Evolutionary conservation across 2,113 vertebrate species (phyloP), one percentile per base, ranked within the genome.

Genomic region (Atractosteus spatula): DNA sequence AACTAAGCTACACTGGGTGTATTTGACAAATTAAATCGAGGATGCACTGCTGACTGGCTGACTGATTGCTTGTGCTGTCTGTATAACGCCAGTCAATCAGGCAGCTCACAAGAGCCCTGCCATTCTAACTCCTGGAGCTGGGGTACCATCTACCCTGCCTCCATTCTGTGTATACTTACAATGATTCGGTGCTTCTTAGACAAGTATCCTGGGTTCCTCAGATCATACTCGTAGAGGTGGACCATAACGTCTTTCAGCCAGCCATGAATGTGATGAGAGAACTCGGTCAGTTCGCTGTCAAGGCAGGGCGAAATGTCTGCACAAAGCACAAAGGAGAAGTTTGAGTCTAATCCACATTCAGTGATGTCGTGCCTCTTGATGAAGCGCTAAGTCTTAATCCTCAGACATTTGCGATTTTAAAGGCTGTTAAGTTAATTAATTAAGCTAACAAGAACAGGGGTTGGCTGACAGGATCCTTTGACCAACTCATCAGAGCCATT

Each of bases 221-320:
- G 44, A 13, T 75, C 68, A 10, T 11, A 59, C 12, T 75, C 74
- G 6, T 75, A 72, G 59, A 72, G 13, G 3, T 75, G 62, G 8
- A 66, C n/a, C 44, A 75, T 45, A 12, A 72, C 62, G 7, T 75
- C 62, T 57, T 75, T 75, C 57, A 75, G 69, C 74, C 74, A 75
- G 6, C 44, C 55, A 5, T 62, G 69, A 7, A 75, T 64, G 11
- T 44, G 74, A 3, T 72, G 41, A 0, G 69, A 68, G 54, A 75
- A 75, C 69, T 75, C 16, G 8, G 17, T 5, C 74, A 75, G 43
- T n/a, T 75, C 74, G 4, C 44, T 44, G 11, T 71, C 45, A 29
- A 44, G 11, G 44, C 74, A 75, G 4, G 68, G 59, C 11, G 74
- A 11, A 29, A 72, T 66, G 54, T 72, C 74, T 75, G 51, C 8